Conservation (phyloP, 2,797 vertebrate genomes). For the Thripadectes ignobilis region DNA sequence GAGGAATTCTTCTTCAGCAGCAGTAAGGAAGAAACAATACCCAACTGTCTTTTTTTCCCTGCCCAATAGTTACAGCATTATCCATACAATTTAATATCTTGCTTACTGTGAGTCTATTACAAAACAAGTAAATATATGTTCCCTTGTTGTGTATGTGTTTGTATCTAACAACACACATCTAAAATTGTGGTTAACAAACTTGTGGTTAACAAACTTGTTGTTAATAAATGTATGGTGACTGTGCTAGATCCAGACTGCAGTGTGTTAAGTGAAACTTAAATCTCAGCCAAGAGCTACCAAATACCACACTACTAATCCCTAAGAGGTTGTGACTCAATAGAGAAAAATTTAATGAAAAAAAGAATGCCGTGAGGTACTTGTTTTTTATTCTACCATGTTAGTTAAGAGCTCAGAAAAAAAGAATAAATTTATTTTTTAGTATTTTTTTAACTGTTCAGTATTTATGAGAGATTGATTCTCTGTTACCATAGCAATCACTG, state of each 20-base stretch:
- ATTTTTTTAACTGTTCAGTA: neutral
- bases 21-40: neutral
- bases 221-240: neutral
- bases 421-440: neutral
- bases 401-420: neutral
- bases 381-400: neutral
- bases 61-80: neutral
- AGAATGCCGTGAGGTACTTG: neutral
- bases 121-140: neutral
- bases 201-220: neutral
- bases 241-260: neutral
- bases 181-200: neutral
- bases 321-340: neutral
- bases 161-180: neutral
- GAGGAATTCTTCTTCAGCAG: neutral
- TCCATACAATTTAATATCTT: neutral
- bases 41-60: neutral
- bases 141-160: rapidly evolving
- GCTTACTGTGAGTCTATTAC: neutral
- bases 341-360: neutral
- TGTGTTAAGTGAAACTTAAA: neutral
- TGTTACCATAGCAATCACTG: neutral
- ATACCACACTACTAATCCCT: neutral
- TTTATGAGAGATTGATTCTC: neutral
- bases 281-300: neutral